Evolutionary conservation across 2,113 vertebrate species (phyloP), one percentile per base, ranked within the genome.

Genomic region (cattle (Bos taurus)): DNA sequence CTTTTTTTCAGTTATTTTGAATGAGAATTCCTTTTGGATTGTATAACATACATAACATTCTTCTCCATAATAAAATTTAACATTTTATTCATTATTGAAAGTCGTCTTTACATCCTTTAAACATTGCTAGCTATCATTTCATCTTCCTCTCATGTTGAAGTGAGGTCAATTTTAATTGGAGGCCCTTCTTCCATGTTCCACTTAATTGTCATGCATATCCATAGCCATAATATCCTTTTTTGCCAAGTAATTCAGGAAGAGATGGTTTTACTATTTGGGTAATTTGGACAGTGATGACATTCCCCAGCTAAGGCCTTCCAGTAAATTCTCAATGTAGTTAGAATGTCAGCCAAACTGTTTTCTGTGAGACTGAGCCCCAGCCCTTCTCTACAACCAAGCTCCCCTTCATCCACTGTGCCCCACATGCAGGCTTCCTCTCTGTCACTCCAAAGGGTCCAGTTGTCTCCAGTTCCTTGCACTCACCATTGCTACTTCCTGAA

Each of bases 61-160:
- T 74, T 96, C 62, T 85, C 80, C 52, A 33, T 62, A 81, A 94
- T 60, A 91, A 96, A 93, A 95, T 56, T 40, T 36, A 96, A 57
- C 4, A 33, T 84, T 92, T 96, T 40, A 9, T 90, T 92, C 52
- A 83, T 85, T 95, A 74, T 94, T 96, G 46, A 28, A 91, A 86
- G 43, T 23, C 17, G n/a, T 87, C 50, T 62, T 64, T 84, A 84
- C 4, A 89, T 64, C 28, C 30, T 87, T 90, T 91, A 48, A 86
- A 91, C 40, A 83, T 10, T 71, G 50, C 28, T 40, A 62, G 40
- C n/a, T 40, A 21, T 62, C 60, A 59, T 90, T 62, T 78, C 4
- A 6, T 78, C 26, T 16, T 92, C 46, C 26, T 43, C 7, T 25
- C 6, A 1, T 82, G 28, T 56, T 91, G 56, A 91, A 89, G 33